Percentiles rank a stretch among this genome's conserved stretches.
Evolutionary conservation across 2,113 vertebrate genomes (phyloP).

Genomic region (Megaleporinus macrocephalus): DNA sequence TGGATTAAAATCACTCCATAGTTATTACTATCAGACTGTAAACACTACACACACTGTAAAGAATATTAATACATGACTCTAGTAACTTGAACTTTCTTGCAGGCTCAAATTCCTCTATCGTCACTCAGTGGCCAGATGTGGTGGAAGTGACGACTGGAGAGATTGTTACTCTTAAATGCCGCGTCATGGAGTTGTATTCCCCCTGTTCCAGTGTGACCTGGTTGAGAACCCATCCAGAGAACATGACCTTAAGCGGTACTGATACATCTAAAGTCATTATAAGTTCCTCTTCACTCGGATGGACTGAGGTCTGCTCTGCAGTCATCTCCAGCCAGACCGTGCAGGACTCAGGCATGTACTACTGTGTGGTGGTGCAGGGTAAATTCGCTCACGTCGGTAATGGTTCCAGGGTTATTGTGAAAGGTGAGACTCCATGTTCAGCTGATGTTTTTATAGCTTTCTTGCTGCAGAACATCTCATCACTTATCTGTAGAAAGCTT

Average conservation of each 20-base stretch:
- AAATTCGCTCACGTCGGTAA: constrained; percentile 4
- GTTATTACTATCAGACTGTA: too few species aligned
- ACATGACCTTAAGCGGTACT: neutral
- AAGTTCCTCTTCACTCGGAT: neutral
- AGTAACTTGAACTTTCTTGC: neutral
- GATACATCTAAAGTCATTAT: neutral
- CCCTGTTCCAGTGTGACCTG: neutral
- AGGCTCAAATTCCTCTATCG: neutral
- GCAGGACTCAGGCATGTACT: constrained; percentile 31
- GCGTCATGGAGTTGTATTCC: neutral
- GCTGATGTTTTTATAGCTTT: too few species aligned
- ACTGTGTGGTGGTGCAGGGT: neutral
- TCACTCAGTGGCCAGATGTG: neutral
- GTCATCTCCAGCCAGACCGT: neutral
- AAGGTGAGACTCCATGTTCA: constrained; percentile 9
- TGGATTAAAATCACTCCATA: too few species aligned
- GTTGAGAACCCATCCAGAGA: neutral
- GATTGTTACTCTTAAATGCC: neutral
- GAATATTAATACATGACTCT: neutral
- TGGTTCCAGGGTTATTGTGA: constrained; percentile 32
- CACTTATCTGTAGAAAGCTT: too few species aligned
- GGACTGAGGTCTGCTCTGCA: neutral
- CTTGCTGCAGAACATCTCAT: too few species aligned
- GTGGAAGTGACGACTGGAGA: neutral
- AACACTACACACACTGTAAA: too few species aligned